These are phyloP conservation scores for Lepidothrix coronata DNA, from an alignment of 2,113 vertebrate species.

Conservation along the genomic window DNA sequence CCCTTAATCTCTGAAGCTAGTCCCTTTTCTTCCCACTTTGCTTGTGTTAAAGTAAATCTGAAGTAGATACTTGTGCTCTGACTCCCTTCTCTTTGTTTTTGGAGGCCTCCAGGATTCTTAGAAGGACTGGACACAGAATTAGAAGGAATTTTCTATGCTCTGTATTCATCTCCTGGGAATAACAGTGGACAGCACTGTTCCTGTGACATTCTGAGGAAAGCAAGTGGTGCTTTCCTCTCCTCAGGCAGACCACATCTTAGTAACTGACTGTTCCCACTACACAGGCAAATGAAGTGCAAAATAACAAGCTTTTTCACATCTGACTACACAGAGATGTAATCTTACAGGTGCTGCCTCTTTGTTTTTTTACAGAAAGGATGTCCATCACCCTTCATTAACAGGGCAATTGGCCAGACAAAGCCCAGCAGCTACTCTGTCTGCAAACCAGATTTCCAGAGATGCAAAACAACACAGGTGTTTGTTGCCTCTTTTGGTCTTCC, in stretches of 20 bases:
- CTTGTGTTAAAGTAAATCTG: neutral
- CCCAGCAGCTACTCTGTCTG: neutral
- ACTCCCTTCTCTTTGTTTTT: neutral
- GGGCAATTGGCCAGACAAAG: neutral
- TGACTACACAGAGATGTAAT: neutral
- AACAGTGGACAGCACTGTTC: neutral
- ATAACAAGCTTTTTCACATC: neutral
- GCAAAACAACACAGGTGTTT: accelerated
- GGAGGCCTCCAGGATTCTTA: neutral
- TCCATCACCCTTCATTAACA: neutral
- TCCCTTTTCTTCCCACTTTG: neutral
- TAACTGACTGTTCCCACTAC: neutral
- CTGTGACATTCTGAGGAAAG: neutral
- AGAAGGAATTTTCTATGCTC: neutral
- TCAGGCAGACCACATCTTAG: neutral
- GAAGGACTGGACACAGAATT: neutral
- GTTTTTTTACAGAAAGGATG: neutral
- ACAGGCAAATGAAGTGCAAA: neutral
- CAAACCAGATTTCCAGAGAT: neutral
- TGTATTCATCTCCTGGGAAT: neutral
- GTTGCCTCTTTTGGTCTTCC: neutral
- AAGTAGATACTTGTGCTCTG: neutral
- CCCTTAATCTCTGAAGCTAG: neutral
- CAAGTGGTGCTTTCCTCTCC: neutral
- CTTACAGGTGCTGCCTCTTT: neutral